A percentile compares a stretch with the other conserved stretches of the same genome.
phyloP scores from a whole-genome alignment of 1,140 invertebrate species.

The Drosophila pruinosa region DNA sequence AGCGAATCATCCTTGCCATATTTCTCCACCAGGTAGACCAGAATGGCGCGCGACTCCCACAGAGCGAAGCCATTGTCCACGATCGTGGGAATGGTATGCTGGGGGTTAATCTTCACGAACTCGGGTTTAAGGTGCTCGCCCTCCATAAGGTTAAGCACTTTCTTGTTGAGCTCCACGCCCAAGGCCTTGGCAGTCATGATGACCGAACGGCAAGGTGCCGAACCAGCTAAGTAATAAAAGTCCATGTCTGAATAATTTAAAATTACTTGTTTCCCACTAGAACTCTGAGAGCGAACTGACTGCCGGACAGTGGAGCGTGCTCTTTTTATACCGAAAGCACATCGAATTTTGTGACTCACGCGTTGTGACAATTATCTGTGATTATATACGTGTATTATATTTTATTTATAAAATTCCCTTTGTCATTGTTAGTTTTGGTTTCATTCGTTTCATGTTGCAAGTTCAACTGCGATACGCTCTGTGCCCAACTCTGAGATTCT shows the following conservation, averaged over 20 bases:
- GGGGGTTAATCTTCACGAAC: slow-evolving; percentile 86
- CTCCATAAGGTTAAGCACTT: slow-evolving; percentile 85
- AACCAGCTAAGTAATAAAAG: slow-evolving; percentile 87
- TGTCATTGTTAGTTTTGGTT: slow-evolving; percentile 42
- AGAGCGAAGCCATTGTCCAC: slow-evolving; percentile 87
- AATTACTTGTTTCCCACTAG: not conserved
- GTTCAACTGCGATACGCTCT: not conserved
- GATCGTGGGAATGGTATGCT: slow-evolving; percentile 87
- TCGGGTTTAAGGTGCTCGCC: slow-evolving; percentile 88
- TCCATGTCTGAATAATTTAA: slow-evolving; percentile 45
- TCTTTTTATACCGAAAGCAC: slow-evolving; percentile 11
- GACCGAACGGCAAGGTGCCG: slow-evolving; percentile 88
- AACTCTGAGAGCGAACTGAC: slow-evolving; percentile 37
- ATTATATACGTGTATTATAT: not conserved
- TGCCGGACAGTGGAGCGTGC: not conserved
- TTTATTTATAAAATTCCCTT: slow-evolving; percentile 14
- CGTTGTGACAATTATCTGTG: not conserved
- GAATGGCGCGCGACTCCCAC: slow-evolving; percentile 89
- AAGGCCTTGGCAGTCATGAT: slow-evolving; percentile 87
- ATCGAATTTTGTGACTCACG: not conserved
- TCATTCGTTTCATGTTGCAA: not conserved
- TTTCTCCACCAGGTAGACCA: slow-evolving; percentile 87
- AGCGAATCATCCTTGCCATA: slow-evolving; percentile 87
- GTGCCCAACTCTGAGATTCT: too few species aligned
- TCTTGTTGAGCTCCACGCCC: slow-evolving; percentile 88